Evolutionary conservation across 1,140 invertebrate species (phyloP).

Genomic region (Cepaea nemoralis): DNA sequence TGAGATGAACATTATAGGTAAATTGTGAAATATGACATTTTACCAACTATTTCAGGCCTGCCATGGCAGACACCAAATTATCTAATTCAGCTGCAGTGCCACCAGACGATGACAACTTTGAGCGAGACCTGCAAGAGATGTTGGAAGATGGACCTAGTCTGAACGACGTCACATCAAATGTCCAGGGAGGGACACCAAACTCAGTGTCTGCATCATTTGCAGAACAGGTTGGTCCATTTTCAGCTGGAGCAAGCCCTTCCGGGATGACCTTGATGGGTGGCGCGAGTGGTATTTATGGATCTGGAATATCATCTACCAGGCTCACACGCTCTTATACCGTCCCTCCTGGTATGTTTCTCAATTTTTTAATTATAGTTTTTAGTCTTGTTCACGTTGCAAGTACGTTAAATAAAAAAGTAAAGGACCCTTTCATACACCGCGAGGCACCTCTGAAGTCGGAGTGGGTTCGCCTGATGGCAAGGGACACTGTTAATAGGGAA

Average conservation of each 20-base stretch:
- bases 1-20: no score
- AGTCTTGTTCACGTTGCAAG: no score
- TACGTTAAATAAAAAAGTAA: no score
- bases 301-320: constrained; percentile 43
- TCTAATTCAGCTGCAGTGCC: constrained; percentile 16
- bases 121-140: constrained; percentile 89
- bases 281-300: constrained; percentile 47
- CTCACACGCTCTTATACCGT: constrained; percentile 62
- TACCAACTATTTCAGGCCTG: background rate
- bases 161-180: constrained; percentile 82
- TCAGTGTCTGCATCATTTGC: constrained; percentile 56
- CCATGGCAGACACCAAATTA: constrained; percentile 25
- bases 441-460: no score
- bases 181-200: constrained; percentile 79
- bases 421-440: no score
- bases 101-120: constrained; percentile 70
- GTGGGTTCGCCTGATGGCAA: no score
- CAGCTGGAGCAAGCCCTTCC: constrained; percentile 44
- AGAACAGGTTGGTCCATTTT: constrained; percentile 39
- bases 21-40: background rate
- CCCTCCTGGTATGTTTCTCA: constrained; percentile 59
- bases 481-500: no score
- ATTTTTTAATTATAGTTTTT: no score
- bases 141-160: constrained; percentile 85
- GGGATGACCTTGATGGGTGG: constrained; percentile 22